These are phyloP conservation scores for Epirrhoe alternata DNA, from an alignment of 2,888 invertebrate species.

Conservation along the genomic window DNA sequence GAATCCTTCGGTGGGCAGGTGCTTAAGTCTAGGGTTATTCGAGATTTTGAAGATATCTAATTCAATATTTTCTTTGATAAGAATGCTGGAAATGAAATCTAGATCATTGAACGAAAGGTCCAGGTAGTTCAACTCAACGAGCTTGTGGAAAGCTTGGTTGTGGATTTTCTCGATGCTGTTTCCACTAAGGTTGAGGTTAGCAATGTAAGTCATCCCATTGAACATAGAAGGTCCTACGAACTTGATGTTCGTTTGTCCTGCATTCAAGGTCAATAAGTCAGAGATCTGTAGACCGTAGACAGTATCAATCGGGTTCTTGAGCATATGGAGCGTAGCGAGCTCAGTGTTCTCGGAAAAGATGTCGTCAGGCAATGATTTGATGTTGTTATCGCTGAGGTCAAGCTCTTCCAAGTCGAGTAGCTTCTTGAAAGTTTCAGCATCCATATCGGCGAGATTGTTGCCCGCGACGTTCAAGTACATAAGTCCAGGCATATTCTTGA, in stretches of 20 bases:
- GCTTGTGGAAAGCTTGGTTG: slow-evolving; percentile 87
- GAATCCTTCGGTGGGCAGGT: slow-evolving; percentile 88
- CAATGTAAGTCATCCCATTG: slow-evolving; percentile 86
- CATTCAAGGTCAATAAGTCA: slow-evolving; percentile 88
- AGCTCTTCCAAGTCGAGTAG: slow-evolving; percentile 88
- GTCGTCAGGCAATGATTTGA: slow-evolving; percentile 86
- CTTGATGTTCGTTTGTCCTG: slow-evolving; percentile 88
- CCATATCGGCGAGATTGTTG: slow-evolving; percentile 87
- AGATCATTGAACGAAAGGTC: slow-evolving; percentile 91
- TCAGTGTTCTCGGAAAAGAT: slow-evolving; percentile 88
- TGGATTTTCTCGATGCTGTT: slow-evolving; percentile 89
- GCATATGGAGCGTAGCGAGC: slow-evolving; percentile 88
- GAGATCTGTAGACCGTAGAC: slow-evolving; percentile 86
- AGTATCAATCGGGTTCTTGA: slow-evolving; percentile 88
- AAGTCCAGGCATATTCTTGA: slow-evolving; percentile 87
- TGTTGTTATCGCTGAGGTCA: slow-evolving; percentile 89
- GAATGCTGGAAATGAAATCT: slow-evolving; percentile 87
- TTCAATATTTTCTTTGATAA: slow-evolving; percentile 89
- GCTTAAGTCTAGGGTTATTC: slow-evolving; percentile 88
- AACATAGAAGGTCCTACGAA: slow-evolving; percentile 88
- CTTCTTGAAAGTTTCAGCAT: slow-evolving; percentile 86
- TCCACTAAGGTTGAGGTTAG: slow-evolving; percentile 88
- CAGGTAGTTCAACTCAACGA: slow-evolving; percentile 88
- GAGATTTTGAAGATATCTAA: slow-evolving; percentile 89
- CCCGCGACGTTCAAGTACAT: slow-evolving; percentile 88